Percentiles rank a stretch among this genome's conserved stretches.
Conservation (phyloP, 2,888 invertebrate genomes). For the Poecilobothrus nobilitatus region DNA sequence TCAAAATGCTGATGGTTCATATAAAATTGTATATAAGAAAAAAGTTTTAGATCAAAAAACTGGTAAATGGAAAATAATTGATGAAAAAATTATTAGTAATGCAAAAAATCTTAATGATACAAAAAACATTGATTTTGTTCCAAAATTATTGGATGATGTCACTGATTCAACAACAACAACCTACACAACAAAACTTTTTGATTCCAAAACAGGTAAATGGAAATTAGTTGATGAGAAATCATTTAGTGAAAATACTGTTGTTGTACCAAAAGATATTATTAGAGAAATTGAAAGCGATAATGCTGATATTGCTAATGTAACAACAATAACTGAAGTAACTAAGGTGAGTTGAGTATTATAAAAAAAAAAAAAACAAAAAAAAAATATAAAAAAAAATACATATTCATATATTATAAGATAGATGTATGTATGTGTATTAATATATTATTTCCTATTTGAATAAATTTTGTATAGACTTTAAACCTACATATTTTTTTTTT, state of each 20-base stretch:
- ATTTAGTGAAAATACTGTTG: constrained; percentile 41
- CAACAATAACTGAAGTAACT: constrained; percentile 44
- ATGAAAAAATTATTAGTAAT: constrained; percentile 48
- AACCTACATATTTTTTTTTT: background rate
- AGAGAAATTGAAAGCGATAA: constrained; percentile 45
- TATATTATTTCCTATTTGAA: background rate
- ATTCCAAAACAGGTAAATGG: constrained; percentile 43
- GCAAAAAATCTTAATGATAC: constrained; percentile 27
- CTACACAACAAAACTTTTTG: constrained; percentile 43
- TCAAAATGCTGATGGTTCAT: constrained; percentile 40
- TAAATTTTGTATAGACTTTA: background rate
- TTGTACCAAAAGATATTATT: constrained; percentile 43
- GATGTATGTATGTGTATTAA: background rate
- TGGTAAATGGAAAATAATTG: constrained; percentile 45
- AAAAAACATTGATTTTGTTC: constrained; percentile 31
- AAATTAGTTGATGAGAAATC: constrained; percentile 44
- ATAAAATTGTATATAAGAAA: constrained; percentile 42
- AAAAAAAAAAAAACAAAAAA: constrained; percentile 7
- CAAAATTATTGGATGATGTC: constrained; percentile 45
- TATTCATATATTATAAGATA: background rate
- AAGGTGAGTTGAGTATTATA: constrained; percentile 34
- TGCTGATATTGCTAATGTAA: constrained; percentile 45
- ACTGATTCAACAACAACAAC: constrained; percentile 44
- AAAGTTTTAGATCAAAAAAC: constrained; percentile 42
- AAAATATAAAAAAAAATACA: constrained; percentile 7